phyloP scores from a whole-genome alignment of 2,888 invertebrate genomes.

The Mesoligia furuncula region DNA sequence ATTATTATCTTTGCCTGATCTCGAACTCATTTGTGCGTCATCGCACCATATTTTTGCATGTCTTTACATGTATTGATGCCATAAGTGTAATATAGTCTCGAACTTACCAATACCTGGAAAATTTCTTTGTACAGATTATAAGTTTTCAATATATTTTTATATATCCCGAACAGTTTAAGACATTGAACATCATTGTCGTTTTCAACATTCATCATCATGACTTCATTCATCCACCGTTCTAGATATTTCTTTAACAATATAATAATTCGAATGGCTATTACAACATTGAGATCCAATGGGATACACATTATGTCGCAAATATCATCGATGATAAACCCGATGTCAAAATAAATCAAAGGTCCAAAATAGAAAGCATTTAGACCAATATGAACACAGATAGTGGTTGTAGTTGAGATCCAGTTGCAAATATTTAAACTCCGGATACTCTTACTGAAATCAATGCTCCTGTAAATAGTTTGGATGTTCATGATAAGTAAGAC shows the following conservation, averaged over 20 bases:
- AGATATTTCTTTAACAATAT: constrained; percentile 11
- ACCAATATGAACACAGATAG: constrained; percentile 5
- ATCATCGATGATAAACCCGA: not conserved
- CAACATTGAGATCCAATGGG: constrained; percentile 28
- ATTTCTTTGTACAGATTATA: constrained; percentile 7
- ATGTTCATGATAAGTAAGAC: constrained; percentile 18
- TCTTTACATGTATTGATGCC: not conserved
- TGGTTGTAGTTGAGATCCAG: constrained; percentile 5
- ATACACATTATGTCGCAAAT: constrained; percentile 25
- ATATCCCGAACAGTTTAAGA: not conserved
- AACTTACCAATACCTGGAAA: constrained; percentile 16
- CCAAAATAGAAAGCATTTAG: not conserved
- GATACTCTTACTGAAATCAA: not conserved
- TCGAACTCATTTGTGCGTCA: not conserved
- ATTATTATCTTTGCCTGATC: not conserved
- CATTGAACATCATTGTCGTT: not conserved
- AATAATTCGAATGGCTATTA: constrained; percentile 12
- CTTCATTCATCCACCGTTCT: constrained; percentile 17
- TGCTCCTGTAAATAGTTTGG: constrained; percentile 25
- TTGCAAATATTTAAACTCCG: constrained; percentile 6
- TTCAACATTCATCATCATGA: not conserved
- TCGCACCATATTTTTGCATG: not conserved
- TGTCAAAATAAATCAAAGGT: not conserved
- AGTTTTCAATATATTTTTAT: not conserved
- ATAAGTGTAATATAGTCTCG: not conserved